Percentiles rank a stretch among this genome's conserved stretches.
Conservation (phyloP, 2,797 vertebrate genomes). For the Choloepus didactylus region DNA sequence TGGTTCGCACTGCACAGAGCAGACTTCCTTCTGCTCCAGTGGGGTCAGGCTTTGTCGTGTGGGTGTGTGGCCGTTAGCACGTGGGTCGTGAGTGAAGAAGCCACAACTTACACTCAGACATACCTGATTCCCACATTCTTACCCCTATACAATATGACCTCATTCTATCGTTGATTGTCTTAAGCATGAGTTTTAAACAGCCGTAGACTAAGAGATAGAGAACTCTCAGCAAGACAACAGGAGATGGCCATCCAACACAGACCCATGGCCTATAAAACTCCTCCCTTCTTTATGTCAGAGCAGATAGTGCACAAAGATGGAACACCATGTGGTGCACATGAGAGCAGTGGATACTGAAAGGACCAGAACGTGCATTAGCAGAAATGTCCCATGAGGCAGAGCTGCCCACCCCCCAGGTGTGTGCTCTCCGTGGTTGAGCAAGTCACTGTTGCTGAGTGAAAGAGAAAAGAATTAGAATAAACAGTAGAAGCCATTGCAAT, state of each 20-base stretch:
- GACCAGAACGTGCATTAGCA: not conserved
- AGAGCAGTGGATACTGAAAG: not conserved
- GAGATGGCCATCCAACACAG: not conserved
- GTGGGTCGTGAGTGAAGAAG: not conserved
- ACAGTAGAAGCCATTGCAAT: not conserved
- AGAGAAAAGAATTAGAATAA: slow-evolving; percentile 8
- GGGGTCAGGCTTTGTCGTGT: not conserved
- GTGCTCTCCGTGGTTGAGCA: not conserved
- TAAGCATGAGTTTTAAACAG: not conserved
- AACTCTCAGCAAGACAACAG: not conserved
- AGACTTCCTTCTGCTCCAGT: not conserved
- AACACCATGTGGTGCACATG: not conserved
- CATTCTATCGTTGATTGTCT: not conserved
- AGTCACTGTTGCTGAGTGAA: not conserved
- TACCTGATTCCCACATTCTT: not conserved
- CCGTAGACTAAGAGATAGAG: not conserved
- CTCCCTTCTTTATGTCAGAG: not conserved
- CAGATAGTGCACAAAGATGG: accelerated
- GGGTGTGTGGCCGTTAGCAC: not conserved
- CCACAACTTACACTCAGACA: not conserved
- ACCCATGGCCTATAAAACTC: not conserved
- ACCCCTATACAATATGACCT: not conserved
- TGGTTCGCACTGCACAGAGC: not conserved
- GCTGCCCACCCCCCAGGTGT: not conserved
- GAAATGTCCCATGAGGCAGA: not conserved